Base-by-base conservation (phyloP, 1,140 invertebrate genomes). In the Hetaerina americana region DNA sequence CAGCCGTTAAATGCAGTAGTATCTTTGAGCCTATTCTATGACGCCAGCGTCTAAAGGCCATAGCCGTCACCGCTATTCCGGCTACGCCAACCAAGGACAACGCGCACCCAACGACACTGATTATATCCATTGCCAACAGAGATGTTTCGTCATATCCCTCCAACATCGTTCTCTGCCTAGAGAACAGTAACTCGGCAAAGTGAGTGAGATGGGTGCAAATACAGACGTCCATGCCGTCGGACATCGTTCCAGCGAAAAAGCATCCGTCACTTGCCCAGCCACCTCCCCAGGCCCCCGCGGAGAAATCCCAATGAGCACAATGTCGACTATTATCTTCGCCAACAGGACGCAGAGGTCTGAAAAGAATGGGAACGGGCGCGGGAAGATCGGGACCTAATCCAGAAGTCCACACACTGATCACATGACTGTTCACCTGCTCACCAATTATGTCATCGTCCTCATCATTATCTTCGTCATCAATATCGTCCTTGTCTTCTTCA, bases 281-380 rank as follows among this genome's bases (percentile, higher is more conserved):
- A 22, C 25, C 29, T 5, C 66, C 27, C 73, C 73, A 74, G 24
- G 29, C 28, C 10, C 68, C 26, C 25, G 49, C 26, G 27, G 57
- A 28, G 70, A 73, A 71, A 29, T 72, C 70, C 72, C 72, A 73
- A 27, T 71, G 71, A n/a, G 69, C 72, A 26, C 72, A 73, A n/a
- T 73, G 40, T 18, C 40, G 40, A 5, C 2, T n/a, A 18, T 18
- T 18, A 2, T n/a, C 40, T n/a, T 57, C 40, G 22, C 40, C 22
- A 3, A 57, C 40, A 57, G 40, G 40, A 57, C 40, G 40, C 15
- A 57, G 40, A 57, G 40, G 40, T 57, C 40, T 12, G 40, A 57
- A 57, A 3, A 57, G 10, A 5, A 57, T 57, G 40, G 40, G 40
- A 57, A 57, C 40, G 2, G 40, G 40, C 3, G 40, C 40, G 10